Percentiles rank a stretch among this genome's conserved stretches.
Evolutionary conservation across 2,113 vertebrate species (phyloP).

Genomic region (Calypte anna): DNA sequence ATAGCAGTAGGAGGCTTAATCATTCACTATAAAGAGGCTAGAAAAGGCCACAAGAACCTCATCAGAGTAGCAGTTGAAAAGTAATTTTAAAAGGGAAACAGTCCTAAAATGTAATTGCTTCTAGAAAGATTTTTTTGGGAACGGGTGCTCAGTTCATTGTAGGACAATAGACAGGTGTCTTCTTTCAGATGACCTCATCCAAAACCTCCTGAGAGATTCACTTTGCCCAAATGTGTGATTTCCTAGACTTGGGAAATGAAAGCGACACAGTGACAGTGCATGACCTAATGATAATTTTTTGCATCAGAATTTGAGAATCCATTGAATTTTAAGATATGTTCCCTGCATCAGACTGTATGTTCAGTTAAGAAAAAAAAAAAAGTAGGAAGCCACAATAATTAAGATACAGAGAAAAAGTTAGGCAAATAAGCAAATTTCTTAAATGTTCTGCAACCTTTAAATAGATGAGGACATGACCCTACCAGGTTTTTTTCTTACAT

Average conservation of each 20-base stretch:
- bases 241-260: background rate
- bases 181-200: background rate
- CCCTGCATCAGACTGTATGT: background rate
- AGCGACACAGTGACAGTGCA: background rate
- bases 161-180: background rate
- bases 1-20: background rate
- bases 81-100: background rate
- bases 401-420: background rate
- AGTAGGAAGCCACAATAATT: background rate
- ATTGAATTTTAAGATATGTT: background rate
- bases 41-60: background rate
- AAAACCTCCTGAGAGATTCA: background rate
- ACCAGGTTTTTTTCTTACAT: accelerated
- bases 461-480: background rate
- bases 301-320: background rate
- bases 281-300: background rate
- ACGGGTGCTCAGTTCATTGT: background rate
- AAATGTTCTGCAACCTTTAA: background rate
- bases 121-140: background rate
- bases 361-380: too few species aligned
- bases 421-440: background rate
- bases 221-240: background rate
- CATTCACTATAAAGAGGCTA: background rate
- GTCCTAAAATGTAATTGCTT: accelerated
- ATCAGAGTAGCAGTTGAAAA: background rate